Evolutionary conservation across 2,888 invertebrate species (phyloP).

Genomic region (Brachyopa scutellaris): DNA sequence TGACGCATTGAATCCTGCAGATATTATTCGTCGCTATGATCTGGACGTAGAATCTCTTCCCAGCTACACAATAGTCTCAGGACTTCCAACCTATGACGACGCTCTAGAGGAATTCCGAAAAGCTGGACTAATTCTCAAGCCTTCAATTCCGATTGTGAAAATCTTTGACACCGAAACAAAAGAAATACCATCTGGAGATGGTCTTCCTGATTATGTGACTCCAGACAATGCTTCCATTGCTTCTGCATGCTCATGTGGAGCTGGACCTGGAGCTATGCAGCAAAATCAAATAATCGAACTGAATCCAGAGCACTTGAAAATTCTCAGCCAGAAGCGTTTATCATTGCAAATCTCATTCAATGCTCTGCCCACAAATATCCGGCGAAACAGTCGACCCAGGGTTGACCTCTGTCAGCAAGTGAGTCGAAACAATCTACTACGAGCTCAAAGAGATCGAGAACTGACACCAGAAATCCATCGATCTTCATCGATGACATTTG

Average conservation of each 20-base stretch:
- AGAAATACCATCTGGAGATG: constrained; percentile 68
- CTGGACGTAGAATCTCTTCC: constrained; percentile 84
- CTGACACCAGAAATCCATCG: constrained; percentile 77
- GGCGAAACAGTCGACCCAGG: constrained; percentile 76
- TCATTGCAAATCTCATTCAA: constrained; percentile 81
- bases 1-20: constrained; percentile 77
- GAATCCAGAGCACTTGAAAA: constrained; percentile 80
- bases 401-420: constrained; percentile 76
- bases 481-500: constrained; percentile 76
- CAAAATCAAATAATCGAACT: constrained; percentile 79
- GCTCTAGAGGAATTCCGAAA: constrained; percentile 84
- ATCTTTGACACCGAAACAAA: constrained; percentile 78
- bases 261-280: constrained; percentile 23
- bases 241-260: constrained; percentile 78
- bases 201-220: constrained; percentile 52
- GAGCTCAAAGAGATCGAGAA: constrained; percentile 69
- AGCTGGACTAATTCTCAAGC: constrained; percentile 79
- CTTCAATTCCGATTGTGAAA: constrained; percentile 79
- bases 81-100: constrained; percentile 85
- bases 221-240: constrained; percentile 76
- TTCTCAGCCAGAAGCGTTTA: constrained; percentile 80
- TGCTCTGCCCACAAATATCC: constrained; percentile 73
- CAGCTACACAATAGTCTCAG: constrained; percentile 86
- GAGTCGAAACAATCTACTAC: constrained; percentile 78
- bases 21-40: constrained; percentile 80